Conservation (phyloP, 2,113 vertebrate species). For the Leuciscus idus region DNA sequence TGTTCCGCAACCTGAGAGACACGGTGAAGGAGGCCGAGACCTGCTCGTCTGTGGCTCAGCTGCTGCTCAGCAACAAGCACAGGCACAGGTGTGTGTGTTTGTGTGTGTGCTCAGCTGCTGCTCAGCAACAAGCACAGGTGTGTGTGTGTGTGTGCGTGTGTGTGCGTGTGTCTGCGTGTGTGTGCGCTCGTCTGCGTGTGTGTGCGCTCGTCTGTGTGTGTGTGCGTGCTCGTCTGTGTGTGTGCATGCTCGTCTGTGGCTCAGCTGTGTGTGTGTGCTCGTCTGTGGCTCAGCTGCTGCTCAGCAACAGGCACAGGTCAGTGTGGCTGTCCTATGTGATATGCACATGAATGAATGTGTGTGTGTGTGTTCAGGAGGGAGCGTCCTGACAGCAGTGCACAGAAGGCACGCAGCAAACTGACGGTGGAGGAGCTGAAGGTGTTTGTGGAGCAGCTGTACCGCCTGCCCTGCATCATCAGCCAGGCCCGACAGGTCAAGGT, state of each 20-base stretch:
- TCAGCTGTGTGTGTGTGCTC: no score
- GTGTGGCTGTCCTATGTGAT: no score
- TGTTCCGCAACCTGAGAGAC: slow-evolving; percentile 89
- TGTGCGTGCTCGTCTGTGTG: no score
- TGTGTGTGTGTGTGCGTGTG: no score
- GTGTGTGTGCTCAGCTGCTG: not conserved
- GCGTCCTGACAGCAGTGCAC: slow-evolving; percentile 82
- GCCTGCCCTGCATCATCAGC: slow-evolving; percentile 92
- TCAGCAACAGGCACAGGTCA: no score
- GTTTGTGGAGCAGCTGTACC: slow-evolving; percentile 94
- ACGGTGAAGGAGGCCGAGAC: slow-evolving; percentile 98
- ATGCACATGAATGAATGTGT: not conserved
- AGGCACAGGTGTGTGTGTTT: slow-evolving; percentile 80
- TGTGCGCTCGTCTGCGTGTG: not conserved
- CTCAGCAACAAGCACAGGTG: no score
- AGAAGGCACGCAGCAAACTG: slow-evolving; percentile 88
- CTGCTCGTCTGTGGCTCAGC: slow-evolving; percentile 95
- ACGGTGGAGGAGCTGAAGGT: slow-evolving; percentile 98
- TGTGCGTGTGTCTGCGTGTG: not conserved
- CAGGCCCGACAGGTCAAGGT: slow-evolving; percentile 96
- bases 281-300: no score
- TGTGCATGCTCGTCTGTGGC: no score
- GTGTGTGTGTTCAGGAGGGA: slow-evolving; percentile 72
- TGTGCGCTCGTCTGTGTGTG: not conserved
- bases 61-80: slow-evolving; percentile 95